Base-by-base conservation (phyloP, 2,113 vertebrate genomes). In the Pao palembangensis region DNA sequence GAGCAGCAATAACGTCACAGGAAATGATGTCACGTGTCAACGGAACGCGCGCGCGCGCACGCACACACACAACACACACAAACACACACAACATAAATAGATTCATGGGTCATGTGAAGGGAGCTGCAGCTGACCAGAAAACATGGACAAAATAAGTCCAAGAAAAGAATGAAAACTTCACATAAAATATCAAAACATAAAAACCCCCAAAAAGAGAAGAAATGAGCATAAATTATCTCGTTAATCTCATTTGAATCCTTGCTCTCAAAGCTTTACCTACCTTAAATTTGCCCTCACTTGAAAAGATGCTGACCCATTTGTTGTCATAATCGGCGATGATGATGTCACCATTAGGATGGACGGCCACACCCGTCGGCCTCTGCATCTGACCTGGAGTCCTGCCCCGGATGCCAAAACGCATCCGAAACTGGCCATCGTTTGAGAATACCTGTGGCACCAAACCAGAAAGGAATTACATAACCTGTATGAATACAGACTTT, bases 261-360 rank as follows among this genome's bases (percentile, higher is more conserved):
- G 8, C 1, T 38, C 34, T 12, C 44, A 44, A 15, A 8, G 8
- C 0, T 28, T 28, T 38, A 59, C 71, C 13, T 85, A 98, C 96
- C 94, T 98, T 99, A 85, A 98, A 99, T 83, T 99, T 99, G 48
- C 97, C 97, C 52, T 99, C 95, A 1, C 90, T 91, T 43, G 95
- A 96, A 81, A 99, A 99, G 83, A 98, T 95, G 94, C 96, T 99
- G 87, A 98, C 94, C 97, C 96, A 99, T 71, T 98, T 99, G 82
- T 98, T 99, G 83, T 99, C 97, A 6, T 99, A 98, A 83, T 99
- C 97, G 1, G 97, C 97, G 18, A 98, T 94, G 78, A 99, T 97
- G 70, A 99, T 95, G 87, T 99, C 97, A 57, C 96, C 94, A 25
- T 91, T 96, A 23, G 96, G 95, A 77, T 99, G 97, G 49, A 97